These are phyloP conservation scores for Lepus europaeus DNA, from an alignment of 2,113 vertebrate species.

Conservation along the genomic window DNA sequence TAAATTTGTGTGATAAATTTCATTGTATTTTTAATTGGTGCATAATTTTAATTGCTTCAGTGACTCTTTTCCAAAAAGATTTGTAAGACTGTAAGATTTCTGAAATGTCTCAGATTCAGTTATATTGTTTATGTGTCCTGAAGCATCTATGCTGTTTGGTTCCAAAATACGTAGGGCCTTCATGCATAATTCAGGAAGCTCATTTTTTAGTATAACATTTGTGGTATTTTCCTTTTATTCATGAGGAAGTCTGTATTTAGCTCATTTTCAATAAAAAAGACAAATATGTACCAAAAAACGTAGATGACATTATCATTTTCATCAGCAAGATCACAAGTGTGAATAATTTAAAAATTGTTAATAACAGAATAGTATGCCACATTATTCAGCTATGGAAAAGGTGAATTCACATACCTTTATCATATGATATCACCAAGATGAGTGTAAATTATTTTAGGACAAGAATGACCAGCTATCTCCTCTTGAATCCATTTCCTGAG, in stretches of 20 bases:
- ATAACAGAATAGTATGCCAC: not conserved
- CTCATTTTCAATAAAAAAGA: slow-evolving; percentile 65
- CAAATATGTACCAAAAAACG: not conserved
- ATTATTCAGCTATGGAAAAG: not conserved
- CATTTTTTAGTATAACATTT: slow-evolving; percentile 1
- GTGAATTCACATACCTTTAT: not conserved
- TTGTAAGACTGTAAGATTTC: slow-evolving; percentile 29
- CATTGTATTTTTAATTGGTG: not conserved
- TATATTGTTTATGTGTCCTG: slow-evolving; percentile 47
- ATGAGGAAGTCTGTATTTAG: slow-evolving; percentile 24
- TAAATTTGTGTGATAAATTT: not conserved
- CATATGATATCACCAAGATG: not conserved
- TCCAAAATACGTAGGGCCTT: slow-evolving; percentile 40
- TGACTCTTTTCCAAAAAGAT: slow-evolving; percentile 36
- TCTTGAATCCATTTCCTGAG: not conserved
- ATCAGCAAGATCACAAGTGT: not conserved
- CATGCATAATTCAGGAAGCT: slow-evolving; percentile 66
- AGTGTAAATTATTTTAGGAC: not conserved
- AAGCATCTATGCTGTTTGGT: slow-evolving; percentile 35
- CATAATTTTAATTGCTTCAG: slow-evolving; percentile 12
- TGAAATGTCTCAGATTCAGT: slow-evolving; percentile 46
- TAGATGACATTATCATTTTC: slow-evolving; percentile 30
- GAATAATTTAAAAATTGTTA: slow-evolving; percentile 51
- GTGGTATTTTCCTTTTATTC: slow-evolving; percentile 51
- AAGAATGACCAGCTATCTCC: not conserved